Evolutionary conservation across 2,888 invertebrate species (phyloP), one percentile per base, ranked within the genome.

Genomic region (Caenorhabditis wallacei): DNA sequence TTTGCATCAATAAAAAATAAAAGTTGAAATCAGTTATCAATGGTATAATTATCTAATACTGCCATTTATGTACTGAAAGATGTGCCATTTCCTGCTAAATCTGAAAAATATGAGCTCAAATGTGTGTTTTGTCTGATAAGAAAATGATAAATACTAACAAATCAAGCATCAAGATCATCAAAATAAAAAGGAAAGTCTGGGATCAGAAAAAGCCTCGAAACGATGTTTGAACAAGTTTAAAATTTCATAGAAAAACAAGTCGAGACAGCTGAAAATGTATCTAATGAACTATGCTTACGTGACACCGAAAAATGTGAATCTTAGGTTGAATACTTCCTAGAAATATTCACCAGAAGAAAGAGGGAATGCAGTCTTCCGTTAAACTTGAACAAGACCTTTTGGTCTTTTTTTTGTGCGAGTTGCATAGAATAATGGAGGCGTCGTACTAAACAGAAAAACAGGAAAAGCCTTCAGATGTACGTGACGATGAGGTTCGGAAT

Each of bases 261-360:
- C 8, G 2, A 40, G 63, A 63, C 72, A 66, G 64, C 64, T 74
- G 72, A 56, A 68, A 51, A n/a, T 18, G 68, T 22, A 64, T 64
- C 64, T 59, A 22, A 75, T 74, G 63, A 64, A 61, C 20, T 68
- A 57, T 59, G 76, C 68, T 43, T 68, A 76, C 76, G 76, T 76
- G 76, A 53, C 20, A 63, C 53, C 24, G 51, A 30, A 30, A 30
- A n/a, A 37, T 13, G 37, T 30, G 20, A 51, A 61, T 59, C 20
- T 53, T 20, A 57, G 59, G 76, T 37, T 40, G 53, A 68, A 76
- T 43, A 40, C 40, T 4, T n/a, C 22, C 18, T 7, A 43, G 68
- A 76, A 76, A 59, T 61, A 76, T 76, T 75, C 24, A 75, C 59
- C 10, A 35, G 54, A 37, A 46, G 53, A 59, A 22, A 46, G 71